A percentile compares a stretch with the other conserved stretches of the same genome.
Evolutionary conservation across 2,113 vertebrate species (phyloP).

Genomic region (Embiotoca jacksoni): DNA sequence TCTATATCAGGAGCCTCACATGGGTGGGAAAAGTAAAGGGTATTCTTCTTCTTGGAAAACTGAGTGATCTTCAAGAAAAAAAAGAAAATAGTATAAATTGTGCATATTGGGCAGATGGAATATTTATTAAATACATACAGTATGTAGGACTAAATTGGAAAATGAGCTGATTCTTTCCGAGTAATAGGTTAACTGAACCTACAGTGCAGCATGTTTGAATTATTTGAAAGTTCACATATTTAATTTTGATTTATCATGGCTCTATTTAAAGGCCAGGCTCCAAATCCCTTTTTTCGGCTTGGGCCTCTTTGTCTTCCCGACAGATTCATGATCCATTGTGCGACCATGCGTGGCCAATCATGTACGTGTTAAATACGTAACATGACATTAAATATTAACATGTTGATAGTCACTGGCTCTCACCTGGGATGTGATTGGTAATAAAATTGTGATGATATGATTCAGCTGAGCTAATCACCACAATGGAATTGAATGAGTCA

Average conservation of each 20-base stretch:
- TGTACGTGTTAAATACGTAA: slow-evolving; percentile 40
- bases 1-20: neutral
- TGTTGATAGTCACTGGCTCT: slow-evolving; percentile 25
- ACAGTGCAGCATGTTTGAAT: neutral
- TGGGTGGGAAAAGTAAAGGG: neutral
- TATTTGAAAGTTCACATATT: slow-evolving; percentile 23
- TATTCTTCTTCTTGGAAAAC: neutral
- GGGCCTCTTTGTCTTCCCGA: slow-evolving; percentile 15
- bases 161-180: too few relatives aligned
- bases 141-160: neutral
- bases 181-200: too few relatives aligned
- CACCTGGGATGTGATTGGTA: slow-evolving; percentile 47
- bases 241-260: slow-evolving; percentile 11
- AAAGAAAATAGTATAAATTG: neutral
- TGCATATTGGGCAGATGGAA: neutral
- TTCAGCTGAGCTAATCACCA: slow-evolving; percentile 31
- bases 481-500: slow-evolving; percentile 12
- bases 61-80: neutral
- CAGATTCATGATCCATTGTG: neutral
- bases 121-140: neutral
- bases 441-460: slow-evolving; percentile 13
- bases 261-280: slow-evolving; percentile 32
- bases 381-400: slow-evolving; percentile 43
- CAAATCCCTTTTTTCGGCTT: slow-evolving; percentile 24
- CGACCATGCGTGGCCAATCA: slow-evolving; percentile 7